phyloP scores from a whole-genome alignment of 1,140 invertebrate genomes.

The Drosophila rufa region DNA sequence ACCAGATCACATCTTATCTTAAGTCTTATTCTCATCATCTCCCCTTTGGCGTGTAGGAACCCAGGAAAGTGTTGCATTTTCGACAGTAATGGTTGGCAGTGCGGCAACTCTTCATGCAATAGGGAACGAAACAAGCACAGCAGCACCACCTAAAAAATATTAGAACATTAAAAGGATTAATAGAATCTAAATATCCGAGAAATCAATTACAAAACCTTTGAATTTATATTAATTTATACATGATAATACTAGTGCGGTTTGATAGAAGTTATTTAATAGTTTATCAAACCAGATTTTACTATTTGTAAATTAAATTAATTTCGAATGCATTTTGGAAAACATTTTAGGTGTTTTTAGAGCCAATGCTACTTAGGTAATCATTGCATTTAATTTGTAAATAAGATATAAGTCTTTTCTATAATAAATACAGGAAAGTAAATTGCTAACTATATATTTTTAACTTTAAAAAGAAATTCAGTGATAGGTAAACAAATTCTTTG shows the following conservation, averaged over 20 bases:
- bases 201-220: not conserved
- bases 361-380: too few relatives aligned
- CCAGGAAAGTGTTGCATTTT: constrained; percentile 88
- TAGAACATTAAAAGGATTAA: not conserved
- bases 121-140: constrained; percentile 88
- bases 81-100: constrained; percentile 89
- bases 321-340: too few relatives aligned
- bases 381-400: too few relatives aligned
- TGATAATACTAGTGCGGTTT: accelerated
- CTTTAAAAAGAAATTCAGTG: too few relatives aligned
- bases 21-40: constrained; percentile 49
- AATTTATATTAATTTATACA: not conserved
- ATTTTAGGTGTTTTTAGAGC: too few relatives aligned
- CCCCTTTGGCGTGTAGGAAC: constrained; percentile 85
- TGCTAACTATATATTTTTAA: too few relatives aligned
- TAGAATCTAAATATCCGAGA: not conserved
- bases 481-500: too few relatives aligned
- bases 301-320: too few relatives aligned
- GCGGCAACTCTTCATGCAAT: constrained; percentile 88
- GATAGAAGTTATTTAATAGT: not conserved
- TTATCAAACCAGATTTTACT: too few relatives aligned
- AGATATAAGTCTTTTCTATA: too few relatives aligned
- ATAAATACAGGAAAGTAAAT: too few relatives aligned
- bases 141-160: constrained; percentile 85
- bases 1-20: constrained; percentile 34